phyloP scores from a whole-genome alignment of 2,888 invertebrate species.

The Euplexia lucipara region DNA sequence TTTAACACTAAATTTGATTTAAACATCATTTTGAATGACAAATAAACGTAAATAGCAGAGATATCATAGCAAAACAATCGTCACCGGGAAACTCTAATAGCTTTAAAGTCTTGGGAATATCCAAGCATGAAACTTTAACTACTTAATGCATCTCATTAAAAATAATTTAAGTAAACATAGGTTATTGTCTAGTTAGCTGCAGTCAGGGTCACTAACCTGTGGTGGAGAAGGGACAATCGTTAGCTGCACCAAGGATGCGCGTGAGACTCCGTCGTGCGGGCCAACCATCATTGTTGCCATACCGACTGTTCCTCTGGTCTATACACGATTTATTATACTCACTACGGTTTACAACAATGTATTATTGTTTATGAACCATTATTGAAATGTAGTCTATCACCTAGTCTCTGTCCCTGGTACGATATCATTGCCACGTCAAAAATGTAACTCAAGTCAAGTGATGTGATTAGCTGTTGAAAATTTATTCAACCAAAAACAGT shows the following conservation, averaged over 20 bases:
- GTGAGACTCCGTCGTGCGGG: constrained; percentile 82
- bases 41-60: neutral
- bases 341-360: constrained; percentile 50
- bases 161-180: constrained; percentile 64
- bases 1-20: neutral
- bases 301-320: constrained; percentile 52
- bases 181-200: constrained; percentile 62
- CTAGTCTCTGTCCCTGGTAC: too few species aligned
- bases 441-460: too few species aligned
- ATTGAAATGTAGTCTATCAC: neutral
- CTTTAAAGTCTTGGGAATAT: constrained; percentile 37
- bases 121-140: constrained; percentile 42
- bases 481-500: too few species aligned
- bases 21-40: neutral
- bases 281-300: constrained; percentile 76
- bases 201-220: constrained; percentile 81
- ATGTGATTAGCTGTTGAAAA: too few species aligned
- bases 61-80: constrained; percentile 31
- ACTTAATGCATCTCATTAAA: constrained; percentile 52
- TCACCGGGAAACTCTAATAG: constrained; percentile 25
- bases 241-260: constrained; percentile 83
- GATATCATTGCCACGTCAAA: too few species aligned
- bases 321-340: constrained; percentile 47
- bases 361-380: constrained; percentile 23
- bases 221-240: constrained; percentile 83